Conservation (phyloP, 2,797 vertebrate species). For the Xenops minutus region DNA sequence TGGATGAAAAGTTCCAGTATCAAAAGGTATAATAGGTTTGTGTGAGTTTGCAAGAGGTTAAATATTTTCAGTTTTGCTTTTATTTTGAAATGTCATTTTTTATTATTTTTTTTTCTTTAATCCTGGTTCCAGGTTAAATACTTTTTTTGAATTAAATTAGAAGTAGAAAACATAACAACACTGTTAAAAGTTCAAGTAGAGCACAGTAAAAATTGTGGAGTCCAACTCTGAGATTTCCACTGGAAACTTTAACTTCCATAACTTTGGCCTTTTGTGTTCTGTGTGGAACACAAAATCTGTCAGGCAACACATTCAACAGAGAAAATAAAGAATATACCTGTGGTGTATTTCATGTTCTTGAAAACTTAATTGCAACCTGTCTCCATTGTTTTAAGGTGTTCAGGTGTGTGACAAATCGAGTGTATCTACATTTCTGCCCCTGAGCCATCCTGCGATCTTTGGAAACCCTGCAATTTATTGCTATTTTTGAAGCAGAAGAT, state of each 20-base stretch:
- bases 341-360: background rate
- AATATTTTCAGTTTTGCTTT: background rate
- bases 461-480: background rate
- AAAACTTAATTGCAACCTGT: background rate
- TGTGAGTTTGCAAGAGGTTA: background rate
- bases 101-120: too few species aligned
- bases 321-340: background rate
- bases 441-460: background rate
- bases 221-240: background rate
- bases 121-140: background rate
- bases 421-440: background rate
- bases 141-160: background rate
- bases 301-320: background rate
- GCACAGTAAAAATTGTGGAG: background rate
- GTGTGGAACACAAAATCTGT: background rate
- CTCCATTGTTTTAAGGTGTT: background rate
- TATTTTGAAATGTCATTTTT: background rate
- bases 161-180: background rate
- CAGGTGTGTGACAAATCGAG: background rate
- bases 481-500: background rate
- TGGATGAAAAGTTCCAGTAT: background rate
- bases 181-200: background rate
- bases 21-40: rapidly evolving
- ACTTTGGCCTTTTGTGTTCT: background rate
- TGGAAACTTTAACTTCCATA: background rate